A percentile compares a stretch with the other conserved stretches of the same genome.
Conservation (phyloP, 2,113 vertebrate species). For the Lynx canadensis region DNA sequence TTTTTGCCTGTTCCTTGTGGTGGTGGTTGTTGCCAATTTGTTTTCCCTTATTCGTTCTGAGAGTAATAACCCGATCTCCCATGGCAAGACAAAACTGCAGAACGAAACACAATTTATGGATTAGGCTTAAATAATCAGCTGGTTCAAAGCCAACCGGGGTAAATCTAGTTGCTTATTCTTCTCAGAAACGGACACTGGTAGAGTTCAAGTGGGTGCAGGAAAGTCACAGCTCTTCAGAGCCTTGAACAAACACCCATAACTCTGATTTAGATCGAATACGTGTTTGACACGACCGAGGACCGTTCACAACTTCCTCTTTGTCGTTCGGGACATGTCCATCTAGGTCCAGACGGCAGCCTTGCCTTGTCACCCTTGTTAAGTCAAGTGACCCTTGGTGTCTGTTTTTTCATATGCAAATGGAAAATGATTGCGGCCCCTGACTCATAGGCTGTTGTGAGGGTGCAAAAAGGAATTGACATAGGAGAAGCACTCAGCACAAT, state of each 20-base stretch:
- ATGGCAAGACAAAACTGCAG: background rate
- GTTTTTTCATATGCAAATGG: background rate
- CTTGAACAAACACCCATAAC: accelerated
- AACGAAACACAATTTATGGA: background rate
- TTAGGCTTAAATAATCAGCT: background rate
- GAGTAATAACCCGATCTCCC: slow-evolving; percentile 22
- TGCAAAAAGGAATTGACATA: accelerated
- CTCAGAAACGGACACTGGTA: background rate
- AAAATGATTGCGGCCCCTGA: background rate
- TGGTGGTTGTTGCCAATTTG: slow-evolving; percentile 47
- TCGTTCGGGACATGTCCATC: accelerated
- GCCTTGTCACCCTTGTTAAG: background rate
- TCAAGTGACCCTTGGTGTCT: accelerated
- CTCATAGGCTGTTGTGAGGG: accelerated
- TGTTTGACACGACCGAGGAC: accelerated
- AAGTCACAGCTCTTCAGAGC: background rate
- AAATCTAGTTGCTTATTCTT: background rate
- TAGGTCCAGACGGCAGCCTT: too few species aligned
- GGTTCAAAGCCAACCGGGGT: background rate
- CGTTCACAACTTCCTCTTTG: background rate
- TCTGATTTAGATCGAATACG: background rate
- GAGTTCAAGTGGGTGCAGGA: accelerated
- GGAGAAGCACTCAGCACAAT: accelerated
- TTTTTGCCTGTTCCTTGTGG: background rate
- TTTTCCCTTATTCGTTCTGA: slow-evolving; percentile 57